These are phyloP conservation scores for Idaea straminata DNA, from an alignment of 2,888 invertebrate genomes.

Conservation along the genomic window DNA sequence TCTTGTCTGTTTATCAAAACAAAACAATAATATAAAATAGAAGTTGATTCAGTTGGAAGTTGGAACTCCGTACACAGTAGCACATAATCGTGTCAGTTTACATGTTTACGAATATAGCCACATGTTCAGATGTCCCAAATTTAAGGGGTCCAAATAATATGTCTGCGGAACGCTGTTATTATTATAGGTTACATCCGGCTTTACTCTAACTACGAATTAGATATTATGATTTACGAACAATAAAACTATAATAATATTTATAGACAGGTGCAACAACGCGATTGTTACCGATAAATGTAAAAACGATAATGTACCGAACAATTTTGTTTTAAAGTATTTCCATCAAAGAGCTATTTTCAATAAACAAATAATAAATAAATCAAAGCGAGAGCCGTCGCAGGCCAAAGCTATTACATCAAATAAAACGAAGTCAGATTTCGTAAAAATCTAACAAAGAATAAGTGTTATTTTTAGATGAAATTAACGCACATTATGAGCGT, in stretches of 20 bases:
- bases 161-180: neutral
- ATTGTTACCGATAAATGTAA: neutral
- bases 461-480: slow-evolving; percentile 77
- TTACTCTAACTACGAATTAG: neutral
- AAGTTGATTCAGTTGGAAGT: no score
- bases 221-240: slow-evolving; percentile 14
- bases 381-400: slow-evolving; percentile 1
- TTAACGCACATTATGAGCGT: slow-evolving; percentile 75
- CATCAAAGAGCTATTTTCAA: slow-evolving; percentile 9
- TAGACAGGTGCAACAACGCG: neutral
- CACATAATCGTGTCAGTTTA: no score
- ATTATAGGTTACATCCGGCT: neutral
- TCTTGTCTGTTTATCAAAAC: slow-evolving; percentile 36
- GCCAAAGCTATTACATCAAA: slow-evolving; percentile 7
- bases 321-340: neutral
- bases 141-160: neutral
- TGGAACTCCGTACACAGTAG: no score
- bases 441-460: slow-evolving; percentile 76
- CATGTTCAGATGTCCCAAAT: neutral
- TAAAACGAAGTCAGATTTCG: slow-evolving; percentile 62
- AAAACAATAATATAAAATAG: slow-evolving; percentile 21
- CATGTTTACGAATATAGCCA: neutral
- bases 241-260: slow-evolving; percentile 30
- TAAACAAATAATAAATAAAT: slow-evolving; percentile 35
- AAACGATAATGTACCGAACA: no score